Conservation (phyloP, 1,140 invertebrate species). For the Solenopsis invicta region DNA sequence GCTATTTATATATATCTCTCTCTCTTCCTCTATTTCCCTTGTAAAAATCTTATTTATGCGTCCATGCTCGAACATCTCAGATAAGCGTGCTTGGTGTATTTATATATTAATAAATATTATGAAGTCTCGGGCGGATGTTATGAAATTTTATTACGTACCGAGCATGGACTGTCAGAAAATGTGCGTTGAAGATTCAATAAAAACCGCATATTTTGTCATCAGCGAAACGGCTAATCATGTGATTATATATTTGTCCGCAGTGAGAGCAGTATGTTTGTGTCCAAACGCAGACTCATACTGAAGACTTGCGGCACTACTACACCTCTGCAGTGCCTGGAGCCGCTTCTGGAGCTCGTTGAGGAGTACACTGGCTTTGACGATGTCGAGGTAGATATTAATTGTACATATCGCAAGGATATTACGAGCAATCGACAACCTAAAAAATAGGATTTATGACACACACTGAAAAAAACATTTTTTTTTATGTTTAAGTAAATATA, state of each 20-base stretch:
- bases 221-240: constrained; percentile 2
- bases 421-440: background rate
- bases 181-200: background rate
- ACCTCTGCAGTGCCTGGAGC: constrained; percentile 96
- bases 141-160: background rate
- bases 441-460: background rate
- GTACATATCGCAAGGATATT: no score
- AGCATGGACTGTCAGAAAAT: background rate
- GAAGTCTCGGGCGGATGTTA: background rate
- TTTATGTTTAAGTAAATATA: no score
- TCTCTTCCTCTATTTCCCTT: background rate
- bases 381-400: constrained; percentile 88
- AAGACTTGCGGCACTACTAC: constrained; percentile 99
- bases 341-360: constrained; percentile 94
- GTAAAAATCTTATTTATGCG: background rate
- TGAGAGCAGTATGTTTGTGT: constrained; percentile 99
- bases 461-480: no score
- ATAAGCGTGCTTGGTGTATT: no score
- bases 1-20: background rate
- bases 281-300: constrained; percentile 96
- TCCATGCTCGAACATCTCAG: no score
- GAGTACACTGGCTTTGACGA: constrained; percentile 94
- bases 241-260: constrained; percentile 87
- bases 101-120: background rate
- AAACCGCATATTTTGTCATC: background rate